Base-by-base conservation (phyloP, 2,113 vertebrate genomes). In the Hypanus sabinus region DNA sequence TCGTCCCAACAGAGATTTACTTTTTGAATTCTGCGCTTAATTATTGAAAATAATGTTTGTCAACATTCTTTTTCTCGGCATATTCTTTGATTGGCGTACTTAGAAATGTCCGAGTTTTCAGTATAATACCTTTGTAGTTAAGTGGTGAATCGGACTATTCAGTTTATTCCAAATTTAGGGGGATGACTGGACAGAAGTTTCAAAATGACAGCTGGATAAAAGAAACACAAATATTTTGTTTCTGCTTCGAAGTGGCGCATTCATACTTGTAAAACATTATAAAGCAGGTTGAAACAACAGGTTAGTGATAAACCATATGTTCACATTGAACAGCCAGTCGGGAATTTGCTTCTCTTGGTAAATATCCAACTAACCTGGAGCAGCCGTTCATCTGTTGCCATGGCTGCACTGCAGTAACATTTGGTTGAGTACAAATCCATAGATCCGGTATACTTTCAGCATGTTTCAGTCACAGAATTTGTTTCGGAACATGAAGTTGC, bases 321-420 rank as follows among this genome's bases (percentile, higher is more conserved):
- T 10, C 90, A 73, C 46, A 20, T 33, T 16, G 18, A 20, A 30
- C 22, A 30, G 91, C 36, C 68, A 93, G 2, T 73, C 20, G 3
- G 22, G 91, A 73, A 30, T 73, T 36, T 93, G 68, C 36, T 71
- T 73, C 36, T 93, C 24, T 65, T 73, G 24, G 91, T 55, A 71
- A 93, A 93, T 30, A 93, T 70, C 62, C n/a, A 70, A 22, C 65
- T 73, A 93, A 93, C 38, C 70, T 73, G 38, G n/a, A 73, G 33
- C 68, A 30, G 68, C 38, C 12, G 38, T 70, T 92, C 65, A 70
- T 71, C 65, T 92, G 88, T 93, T 93, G 91, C 38, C 65, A 93
- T 93, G 90, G 33, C 22, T 46, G 33, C 68, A 46, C 68, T 71
- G 62, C 65, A 68, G 62, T 73, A 46, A 38, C 36, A 73, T 71